Percentiles rank a stretch among this genome's conserved stretches.
These are phyloP conservation scores for Pseudococcus viburni DNA, from an alignment of 2,888 invertebrate species.

Conservation along the genomic window DNA sequence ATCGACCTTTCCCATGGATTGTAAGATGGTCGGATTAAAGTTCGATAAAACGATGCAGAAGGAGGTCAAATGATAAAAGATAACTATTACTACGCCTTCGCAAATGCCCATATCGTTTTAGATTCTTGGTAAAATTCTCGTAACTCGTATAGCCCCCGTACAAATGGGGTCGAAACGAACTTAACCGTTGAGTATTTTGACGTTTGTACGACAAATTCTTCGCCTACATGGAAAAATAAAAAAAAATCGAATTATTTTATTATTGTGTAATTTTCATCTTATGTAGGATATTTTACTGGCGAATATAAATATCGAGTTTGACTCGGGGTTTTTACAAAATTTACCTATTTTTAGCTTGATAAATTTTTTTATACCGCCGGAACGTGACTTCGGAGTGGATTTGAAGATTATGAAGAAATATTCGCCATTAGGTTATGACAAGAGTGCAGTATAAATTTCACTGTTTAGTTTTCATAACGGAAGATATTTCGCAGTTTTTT, in stretches of 20 bases:
- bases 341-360: conserved; percentile 34
- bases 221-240: background rate
- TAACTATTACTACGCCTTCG: conserved; percentile 41
- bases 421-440: conserved; percentile 45
- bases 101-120: background rate
- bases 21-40: conserved; percentile 41
- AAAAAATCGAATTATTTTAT: background rate
- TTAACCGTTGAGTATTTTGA: background rate
- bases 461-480: conserved; percentile 54
- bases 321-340: background rate
- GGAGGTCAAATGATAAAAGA: conserved; percentile 51
- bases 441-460: conserved; percentile 52
- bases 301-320: conserved; percentile 6
- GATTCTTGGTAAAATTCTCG: conserved; percentile 25
- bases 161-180: background rate
- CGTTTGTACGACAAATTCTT: conserved; percentile 2
- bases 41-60: conserved; percentile 29
- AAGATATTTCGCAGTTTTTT: conserved; percentile 49
- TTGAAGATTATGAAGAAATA: conserved; percentile 50
- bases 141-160: background rate
- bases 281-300: background rate
- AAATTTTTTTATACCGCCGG: conserved; percentile 20
- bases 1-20: conserved; percentile 49
- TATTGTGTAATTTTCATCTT: background rate
- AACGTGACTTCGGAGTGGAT: conserved; percentile 36